A percentile compares a stretch with the other conserved stretches of the same genome.
These are phyloP conservation scores for Macropodus opercularis DNA, from an alignment of 2,797 vertebrate species.

Conservation along the genomic window DNA sequence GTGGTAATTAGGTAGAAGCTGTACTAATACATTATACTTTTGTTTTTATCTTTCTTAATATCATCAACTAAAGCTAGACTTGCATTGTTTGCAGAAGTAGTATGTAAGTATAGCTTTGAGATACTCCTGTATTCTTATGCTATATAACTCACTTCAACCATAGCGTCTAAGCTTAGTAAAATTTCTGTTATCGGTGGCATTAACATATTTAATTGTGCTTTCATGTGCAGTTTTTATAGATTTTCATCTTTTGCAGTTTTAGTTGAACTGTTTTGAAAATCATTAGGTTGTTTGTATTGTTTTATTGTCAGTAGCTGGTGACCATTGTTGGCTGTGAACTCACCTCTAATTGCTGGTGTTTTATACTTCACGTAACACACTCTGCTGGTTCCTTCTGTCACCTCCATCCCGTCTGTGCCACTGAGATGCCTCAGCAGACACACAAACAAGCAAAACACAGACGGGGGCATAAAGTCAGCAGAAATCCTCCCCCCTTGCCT, in stretches of 20 bases:
- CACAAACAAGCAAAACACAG: constrained; percentile 50
- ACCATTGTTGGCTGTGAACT: background rate
- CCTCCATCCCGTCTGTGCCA: constrained; percentile 15
- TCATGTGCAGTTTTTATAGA: fast-evolving
- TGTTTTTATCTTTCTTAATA: no score
- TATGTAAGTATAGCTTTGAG: no score
- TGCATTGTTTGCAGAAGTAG: no score
- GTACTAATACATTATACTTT: no score
- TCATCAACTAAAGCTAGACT: no score
- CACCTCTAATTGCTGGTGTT: no score
- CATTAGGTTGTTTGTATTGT: background rate
- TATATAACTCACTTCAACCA: no score
- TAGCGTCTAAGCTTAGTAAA: no score
- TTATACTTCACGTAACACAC: constrained; percentile 2
- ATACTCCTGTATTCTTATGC: no score
- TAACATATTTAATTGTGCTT: background rate
- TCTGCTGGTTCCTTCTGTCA: constrained; percentile 13
- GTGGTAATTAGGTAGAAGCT: no score
- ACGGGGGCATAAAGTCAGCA: constrained; percentile 58
- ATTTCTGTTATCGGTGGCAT: no score
- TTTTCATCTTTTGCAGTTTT: background rate
- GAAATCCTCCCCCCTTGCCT: constrained; percentile 29
- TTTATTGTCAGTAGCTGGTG: background rate
- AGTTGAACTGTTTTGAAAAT: background rate
- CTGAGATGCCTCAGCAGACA: constrained; percentile 43